Base-by-base conservation (phyloP, 2,113 vertebrate species). In the Chaetodon trifascialis region DNA sequence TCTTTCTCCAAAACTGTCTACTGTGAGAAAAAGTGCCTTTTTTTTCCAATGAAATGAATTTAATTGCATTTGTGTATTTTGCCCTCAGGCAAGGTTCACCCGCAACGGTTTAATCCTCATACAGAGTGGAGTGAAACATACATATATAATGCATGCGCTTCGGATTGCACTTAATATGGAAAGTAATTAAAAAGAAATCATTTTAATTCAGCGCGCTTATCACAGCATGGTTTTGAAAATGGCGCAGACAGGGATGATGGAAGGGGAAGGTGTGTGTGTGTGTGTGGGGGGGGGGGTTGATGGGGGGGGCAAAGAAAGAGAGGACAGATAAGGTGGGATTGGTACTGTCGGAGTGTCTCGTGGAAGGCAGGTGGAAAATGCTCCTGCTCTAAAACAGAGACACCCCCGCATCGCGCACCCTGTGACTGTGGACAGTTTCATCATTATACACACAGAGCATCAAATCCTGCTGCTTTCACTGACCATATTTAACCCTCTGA, bases 171-270 rank as follows among this genome's bases (percentile, higher is more conserved):
- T 88, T 85, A 86, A 88, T 91, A 88, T 73, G 84, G 88, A 86
- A 91, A 89, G 89, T 88, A 91, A 94, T 94, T 93, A 93, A 87
- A 91, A 85, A 84, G 30, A 83, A 88, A 90, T 90, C 19, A 82
- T 90, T 92, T 91, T 86, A 82, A 92, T 92, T 90, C 79, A 74
- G 71, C 14, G 7, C 2, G 63, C 78, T 86, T 90, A 91, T 93
- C 92, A 67, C 56, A 44, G 84, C 67, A 25, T 68, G 44, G 42
- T 65, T 83, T 82, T 82, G 74, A 89, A 88, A 79, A 55, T 44
- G 77, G 82, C 42, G 25, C 52, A 62, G 87, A 90, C 75, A 75
- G 71, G 47, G 47, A 63, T 86, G 88, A 89, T 65, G 67, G 76
- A 83, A 66, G 76, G 66, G 78, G 80, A 88, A 84, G 81, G 86